Base-by-base conservation (phyloP, 2,113 vertebrate species). In the Stercorarius parasiticus region DNA sequence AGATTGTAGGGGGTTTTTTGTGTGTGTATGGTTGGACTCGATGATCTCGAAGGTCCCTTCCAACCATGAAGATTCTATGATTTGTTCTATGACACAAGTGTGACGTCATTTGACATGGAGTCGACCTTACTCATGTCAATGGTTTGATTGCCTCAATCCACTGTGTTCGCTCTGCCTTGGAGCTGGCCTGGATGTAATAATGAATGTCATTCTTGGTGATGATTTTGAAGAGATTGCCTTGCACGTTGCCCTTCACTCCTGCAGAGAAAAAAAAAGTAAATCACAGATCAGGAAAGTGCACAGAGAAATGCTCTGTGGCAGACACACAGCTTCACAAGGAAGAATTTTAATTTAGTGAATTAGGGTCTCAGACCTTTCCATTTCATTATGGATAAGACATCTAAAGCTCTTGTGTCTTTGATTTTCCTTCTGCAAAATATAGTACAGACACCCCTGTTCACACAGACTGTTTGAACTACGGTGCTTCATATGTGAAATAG, bases 211-310 rank as follows among this genome's bases (percentile, higher is more conserved):
- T 97, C 95, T 99, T 99, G 26, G 99, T 99, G 96, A 99, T 99
- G 97, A 99, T 99, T 98, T 99, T 99, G 95, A 99, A 99, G 80
- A 99, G 98, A 91, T 99, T 99, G 82, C 99, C 99, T 93, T 99
- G 99, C 82, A 99, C 98, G 55, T 99, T 99, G 25, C 99, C 99
- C 96, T 99, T 99, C 82, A 99, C 99, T 49, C 99, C 99, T 99
- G 97, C 6, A 72, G 30, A 92, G 65, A 49, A 70, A 40, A 82
- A 59, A 55, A 86, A 36, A 11, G 45, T 15, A 47, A 45, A 86
- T 17, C 17, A 90, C 26, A 93, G 26, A 61, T 93, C 38, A 78
- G 56, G 62, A 92, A 45, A 13, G 23, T 53, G 22, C 32, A 56
- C 19, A 47, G 58, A 82, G 38, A 90, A 64, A 50, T 49, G 45